These are phyloP conservation scores for Recurvirostra avosetta DNA, from an alignment of 2,113 vertebrate species.

Conservation along the genomic window DNA sequence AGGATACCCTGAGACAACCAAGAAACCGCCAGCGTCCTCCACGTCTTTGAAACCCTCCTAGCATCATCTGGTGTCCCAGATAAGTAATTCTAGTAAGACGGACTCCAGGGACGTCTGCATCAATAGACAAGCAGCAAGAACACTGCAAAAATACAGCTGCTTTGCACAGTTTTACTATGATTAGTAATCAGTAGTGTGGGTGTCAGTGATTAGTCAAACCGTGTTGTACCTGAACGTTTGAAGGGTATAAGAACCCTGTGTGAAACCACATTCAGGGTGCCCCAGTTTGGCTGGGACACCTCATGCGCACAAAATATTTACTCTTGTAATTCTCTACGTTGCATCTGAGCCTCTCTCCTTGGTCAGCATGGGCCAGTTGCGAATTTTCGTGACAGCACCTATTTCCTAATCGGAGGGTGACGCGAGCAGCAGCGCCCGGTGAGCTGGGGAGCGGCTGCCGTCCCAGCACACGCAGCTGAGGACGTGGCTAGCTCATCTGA, in stretches of 20 bases:
- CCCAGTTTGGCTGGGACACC: background rate
- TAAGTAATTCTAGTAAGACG: background rate
- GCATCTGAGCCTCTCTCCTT: background rate
- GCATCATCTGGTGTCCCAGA: background rate
- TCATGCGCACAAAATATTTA: background rate
- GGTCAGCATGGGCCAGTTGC: rapidly evolving
- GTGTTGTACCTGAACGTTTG: background rate
- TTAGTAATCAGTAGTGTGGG: background rate
- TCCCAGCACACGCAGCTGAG: background rate
- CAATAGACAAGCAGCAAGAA: background rate
- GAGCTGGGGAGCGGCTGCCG: background rate
- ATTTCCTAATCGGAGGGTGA: background rate
- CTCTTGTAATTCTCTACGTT: background rate
- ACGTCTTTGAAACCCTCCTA: background rate
- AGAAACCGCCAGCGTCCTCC: background rate
- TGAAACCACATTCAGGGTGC: background rate
- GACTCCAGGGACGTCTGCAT: background rate
- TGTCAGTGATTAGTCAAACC: background rate
- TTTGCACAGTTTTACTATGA: background rate
- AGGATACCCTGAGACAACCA: background rate
- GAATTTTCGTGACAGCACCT: background rate
- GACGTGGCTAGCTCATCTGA: rapidly evolving
- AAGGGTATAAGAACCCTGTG: background rate
- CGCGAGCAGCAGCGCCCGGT: rapidly evolving
- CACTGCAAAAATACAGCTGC: background rate